Percentiles rank a stretch among this genome's conserved stretches.
These are phyloP conservation scores for Elmis aenea DNA, from an alignment of 2,888 invertebrate genomes.

Conservation along the genomic window DNA sequence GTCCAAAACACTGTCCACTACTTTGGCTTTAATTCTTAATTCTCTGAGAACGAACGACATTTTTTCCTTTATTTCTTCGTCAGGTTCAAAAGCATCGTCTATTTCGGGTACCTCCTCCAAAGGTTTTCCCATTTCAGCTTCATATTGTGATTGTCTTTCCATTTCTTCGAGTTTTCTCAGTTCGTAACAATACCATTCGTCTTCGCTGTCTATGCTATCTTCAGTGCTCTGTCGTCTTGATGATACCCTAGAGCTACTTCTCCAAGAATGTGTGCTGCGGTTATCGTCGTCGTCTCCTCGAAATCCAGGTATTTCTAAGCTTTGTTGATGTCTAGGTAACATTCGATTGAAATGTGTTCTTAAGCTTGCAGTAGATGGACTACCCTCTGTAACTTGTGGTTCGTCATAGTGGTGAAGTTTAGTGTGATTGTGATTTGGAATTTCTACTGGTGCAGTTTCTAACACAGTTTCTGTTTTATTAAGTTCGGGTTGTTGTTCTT, in stretches of 20 bases:
- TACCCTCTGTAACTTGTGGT: conserved; percentile 55
- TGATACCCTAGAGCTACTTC: conserved; percentile 79
- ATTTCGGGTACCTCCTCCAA: conserved; percentile 53
- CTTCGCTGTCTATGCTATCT: conserved; percentile 89
- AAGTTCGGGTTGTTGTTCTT: conserved; percentile 15
- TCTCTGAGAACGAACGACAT: conserved; percentile 79
- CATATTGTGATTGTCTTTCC: conserved; percentile 68
- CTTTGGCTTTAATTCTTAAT: conserved; percentile 62
- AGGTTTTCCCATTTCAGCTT: conserved; percentile 57
- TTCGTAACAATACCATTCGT: conserved; percentile 91
- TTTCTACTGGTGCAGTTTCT: not conserved
- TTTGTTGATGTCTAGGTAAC: conserved; percentile 67
- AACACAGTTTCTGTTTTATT: conserved; percentile 4
- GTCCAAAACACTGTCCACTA: conserved; percentile 43
- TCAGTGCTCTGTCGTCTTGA: conserved; percentile 87
- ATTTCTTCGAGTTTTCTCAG: conserved; percentile 80
- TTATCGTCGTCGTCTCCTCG: conserved; percentile 71
- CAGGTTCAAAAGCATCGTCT: conserved; percentile 54
- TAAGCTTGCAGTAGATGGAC: conserved; percentile 60
- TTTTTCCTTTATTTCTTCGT: conserved; percentile 67
- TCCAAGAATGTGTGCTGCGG: conserved; percentile 80
- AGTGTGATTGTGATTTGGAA: too few relatives aligned
- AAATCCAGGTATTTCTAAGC: conserved; percentile 70
- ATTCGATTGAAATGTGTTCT: conserved; percentile 57
- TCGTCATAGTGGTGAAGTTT: not conserved